Evolutionary conservation across 2,888 invertebrate genomes (phyloP).

Genomic region (Melangyna quadrimaculata): DNA sequence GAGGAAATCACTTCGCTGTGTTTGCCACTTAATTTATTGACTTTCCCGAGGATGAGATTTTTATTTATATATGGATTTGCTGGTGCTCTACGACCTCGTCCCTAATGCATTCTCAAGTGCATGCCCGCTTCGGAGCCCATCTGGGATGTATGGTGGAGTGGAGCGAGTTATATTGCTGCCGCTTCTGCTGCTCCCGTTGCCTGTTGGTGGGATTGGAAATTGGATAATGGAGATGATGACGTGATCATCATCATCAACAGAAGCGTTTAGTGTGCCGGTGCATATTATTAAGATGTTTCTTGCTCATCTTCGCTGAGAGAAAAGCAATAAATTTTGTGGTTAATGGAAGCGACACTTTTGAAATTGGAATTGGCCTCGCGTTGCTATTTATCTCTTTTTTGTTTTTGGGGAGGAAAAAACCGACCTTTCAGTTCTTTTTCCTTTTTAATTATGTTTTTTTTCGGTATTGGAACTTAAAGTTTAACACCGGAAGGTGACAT

Average conservation of each 20-base stretch:
- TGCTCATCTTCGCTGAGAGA: constrained; percentile 46
- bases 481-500: constrained; percentile 63
- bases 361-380: constrained; percentile 65
- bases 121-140: constrained; percentile 37
- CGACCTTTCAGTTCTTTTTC: constrained; percentile 18
- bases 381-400: constrained; percentile 46
- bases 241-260: constrained; percentile 64
- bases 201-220: constrained; percentile 22
- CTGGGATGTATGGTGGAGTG: constrained; percentile 36
- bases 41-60: constrained; percentile 70
- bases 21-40: constrained; percentile 71
- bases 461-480: constrained; percentile 9
- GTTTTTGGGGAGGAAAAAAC: constrained; percentile 3
- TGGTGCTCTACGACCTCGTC: constrained; percentile 63
- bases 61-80: constrained; percentile 71
- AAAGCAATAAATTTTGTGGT: constrained; percentile 70
- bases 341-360: constrained; percentile 68
- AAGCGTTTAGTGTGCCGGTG: constrained; percentile 62
- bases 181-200: neutral
- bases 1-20: constrained; percentile 62
- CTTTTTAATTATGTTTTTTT: neutral
- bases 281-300: constrained; percentile 63
- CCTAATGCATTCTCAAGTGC: constrained; percentile 72
- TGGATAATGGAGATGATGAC: constrained; percentile 54
- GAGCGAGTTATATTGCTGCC: neutral